These are phyloP conservation scores for Drosophila murphyi DNA, from an alignment of 1,140 invertebrate species.

Conservation along the genomic window DNA sequence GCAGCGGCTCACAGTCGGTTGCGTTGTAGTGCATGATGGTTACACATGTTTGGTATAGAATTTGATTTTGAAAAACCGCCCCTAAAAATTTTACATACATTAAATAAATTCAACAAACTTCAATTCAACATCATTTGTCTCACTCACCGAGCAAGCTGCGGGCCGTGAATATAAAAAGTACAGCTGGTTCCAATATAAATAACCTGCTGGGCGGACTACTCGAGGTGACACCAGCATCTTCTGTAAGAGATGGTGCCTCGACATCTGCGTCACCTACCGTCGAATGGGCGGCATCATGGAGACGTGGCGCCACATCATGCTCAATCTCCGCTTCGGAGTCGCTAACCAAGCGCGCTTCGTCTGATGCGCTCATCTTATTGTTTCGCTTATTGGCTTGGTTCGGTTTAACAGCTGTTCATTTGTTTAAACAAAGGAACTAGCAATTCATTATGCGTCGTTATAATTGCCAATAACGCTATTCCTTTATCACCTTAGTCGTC, in stretches of 20 bases:
- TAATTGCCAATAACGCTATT: slow-evolving; percentile 7
- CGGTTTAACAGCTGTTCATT: slow-evolving; percentile 18
- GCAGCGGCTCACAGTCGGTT: slow-evolving; percentile 68
- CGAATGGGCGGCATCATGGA: slow-evolving; percentile 41
- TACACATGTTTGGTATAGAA: slow-evolving; percentile 78
- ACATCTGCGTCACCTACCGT: background rate
- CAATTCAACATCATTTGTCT: background rate
- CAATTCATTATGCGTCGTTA: slow-evolving; percentile 58
- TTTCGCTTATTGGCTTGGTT: slow-evolving; percentile 3
- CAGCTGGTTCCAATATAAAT: slow-evolving; percentile 80
- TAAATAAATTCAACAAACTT: background rate
- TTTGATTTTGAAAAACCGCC: slow-evolving; percentile 79
- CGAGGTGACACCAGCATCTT: slow-evolving; percentile 13
- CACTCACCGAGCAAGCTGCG: slow-evolving; percentile 72
- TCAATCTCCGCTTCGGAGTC: slow-evolving; percentile 30
- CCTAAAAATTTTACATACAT: slow-evolving; percentile 54
- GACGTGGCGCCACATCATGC: slow-evolving; percentile 38
- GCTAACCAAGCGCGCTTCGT: slow-evolving; percentile 36
- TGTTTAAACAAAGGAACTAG: slow-evolving; percentile 64
- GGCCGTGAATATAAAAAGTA: slow-evolving; percentile 75
- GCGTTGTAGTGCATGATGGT: slow-evolving; percentile 70
- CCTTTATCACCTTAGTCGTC: slow-evolving; percentile 41
- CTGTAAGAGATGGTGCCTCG: slow-evolving; percentile 15
- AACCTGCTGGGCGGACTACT: slow-evolving; percentile 27
- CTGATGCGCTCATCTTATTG: slow-evolving; percentile 16